phyloP scores from a whole-genome alignment of 1,140 invertebrate genomes.

The Phenacoccus solenopsis region DNA sequence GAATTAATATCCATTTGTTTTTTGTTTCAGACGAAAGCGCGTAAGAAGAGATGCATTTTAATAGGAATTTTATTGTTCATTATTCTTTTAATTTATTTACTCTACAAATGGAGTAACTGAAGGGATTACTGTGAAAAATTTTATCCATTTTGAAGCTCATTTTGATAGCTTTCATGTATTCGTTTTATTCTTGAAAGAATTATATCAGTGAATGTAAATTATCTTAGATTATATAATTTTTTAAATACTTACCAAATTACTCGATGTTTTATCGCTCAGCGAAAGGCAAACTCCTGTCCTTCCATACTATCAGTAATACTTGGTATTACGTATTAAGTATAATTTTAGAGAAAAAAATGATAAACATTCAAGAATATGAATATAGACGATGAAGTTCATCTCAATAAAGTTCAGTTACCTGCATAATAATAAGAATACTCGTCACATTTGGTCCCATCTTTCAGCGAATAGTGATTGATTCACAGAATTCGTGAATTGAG shows the following conservation, averaged over 20 bases:
- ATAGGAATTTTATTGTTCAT: background rate
- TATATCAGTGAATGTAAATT: too few species aligned
- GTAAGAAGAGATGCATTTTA: background rate
- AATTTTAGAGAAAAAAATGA: too few species aligned
- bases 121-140: background rate
- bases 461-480: too few species aligned
- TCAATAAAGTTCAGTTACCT: background rate
- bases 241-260: background rate
- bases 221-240: background rate
- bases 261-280: background rate
- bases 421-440: background rate
- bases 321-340: background rate
- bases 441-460: too few species aligned
- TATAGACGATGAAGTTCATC: too few species aligned
- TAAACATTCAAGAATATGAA: too few species aligned
- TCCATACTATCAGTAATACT: background rate
- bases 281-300: background rate
- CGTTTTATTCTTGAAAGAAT: too few species aligned
- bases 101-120: background rate
- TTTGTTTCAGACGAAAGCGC: background rate
- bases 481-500: too few species aligned
- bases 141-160: background rate
- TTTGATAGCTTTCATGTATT: background rate
- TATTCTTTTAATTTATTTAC: background rate
- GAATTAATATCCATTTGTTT: background rate